A percentile compares a stretch with the other conserved stretches of the same genome.
Conservation (phyloP, 2,888 invertebrate species). For the Papilio gigon region DNA sequence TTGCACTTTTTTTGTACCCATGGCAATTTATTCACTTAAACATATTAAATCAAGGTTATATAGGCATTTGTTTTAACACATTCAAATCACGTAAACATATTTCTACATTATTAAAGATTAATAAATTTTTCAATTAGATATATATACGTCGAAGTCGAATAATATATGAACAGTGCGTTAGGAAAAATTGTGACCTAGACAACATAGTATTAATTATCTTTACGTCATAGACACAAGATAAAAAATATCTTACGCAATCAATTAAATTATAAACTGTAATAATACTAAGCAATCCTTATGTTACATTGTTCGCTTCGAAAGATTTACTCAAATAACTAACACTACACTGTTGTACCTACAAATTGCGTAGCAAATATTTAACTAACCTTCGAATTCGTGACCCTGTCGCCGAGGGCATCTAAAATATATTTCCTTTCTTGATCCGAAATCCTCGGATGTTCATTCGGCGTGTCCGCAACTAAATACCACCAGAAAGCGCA, state of each 20-base stretch:
- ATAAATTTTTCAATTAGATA: background rate
- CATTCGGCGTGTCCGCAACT: slow-evolving; percentile 84
- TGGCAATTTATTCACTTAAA: background rate
- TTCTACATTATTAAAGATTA: background rate
- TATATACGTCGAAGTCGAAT: no score
- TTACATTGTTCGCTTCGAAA: background rate
- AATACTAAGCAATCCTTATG: no score
- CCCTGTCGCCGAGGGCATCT: slow-evolving; percentile 82
- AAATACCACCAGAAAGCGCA: slow-evolving; percentile 84
- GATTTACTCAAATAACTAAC: slow-evolving; percentile 46
- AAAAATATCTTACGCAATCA: background rate
- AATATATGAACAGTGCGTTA: background rate
- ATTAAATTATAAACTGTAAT: background rate
- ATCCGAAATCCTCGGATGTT: slow-evolving; percentile 84
- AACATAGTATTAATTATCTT: background rate
- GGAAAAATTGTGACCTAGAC: background rate
- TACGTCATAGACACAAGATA: background rate
- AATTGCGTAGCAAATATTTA: slow-evolving; percentile 48
- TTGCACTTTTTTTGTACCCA: background rate
- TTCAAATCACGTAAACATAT: background rate
- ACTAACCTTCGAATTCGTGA: slow-evolving; percentile 82
- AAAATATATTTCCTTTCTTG: slow-evolving; percentile 85
- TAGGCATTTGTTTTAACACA: background rate
- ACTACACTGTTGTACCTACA: slow-evolving; percentile 46
- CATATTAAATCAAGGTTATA: background rate